Evolutionary conservation across 2,113 vertebrate genomes (phyloP).

Genomic region (Ia io): DNA sequence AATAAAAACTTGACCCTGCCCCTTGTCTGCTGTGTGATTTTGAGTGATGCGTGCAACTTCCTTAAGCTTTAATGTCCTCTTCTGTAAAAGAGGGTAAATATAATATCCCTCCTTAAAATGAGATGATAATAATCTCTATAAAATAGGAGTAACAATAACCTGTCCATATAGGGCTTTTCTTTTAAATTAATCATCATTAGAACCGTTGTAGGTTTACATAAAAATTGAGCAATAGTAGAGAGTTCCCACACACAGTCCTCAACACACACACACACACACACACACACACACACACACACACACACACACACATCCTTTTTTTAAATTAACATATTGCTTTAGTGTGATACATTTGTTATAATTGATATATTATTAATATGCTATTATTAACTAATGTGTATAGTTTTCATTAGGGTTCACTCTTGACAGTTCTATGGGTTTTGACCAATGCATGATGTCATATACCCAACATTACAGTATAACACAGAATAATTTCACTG

Average conservation of each 20-base stretch:
- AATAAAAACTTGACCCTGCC: background rate
- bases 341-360: background rate
- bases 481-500: background rate
- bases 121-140: background rate
- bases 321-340: background rate
- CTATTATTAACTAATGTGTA: background rate
- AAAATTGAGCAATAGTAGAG: background rate
- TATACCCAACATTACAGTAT: background rate
- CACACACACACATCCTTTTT: too few relatives aligned
- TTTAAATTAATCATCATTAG: background rate
- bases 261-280: background rate
- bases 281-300: background rate
- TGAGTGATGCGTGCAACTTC: background rate
- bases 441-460: background rate
- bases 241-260: background rate
- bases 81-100: background rate
- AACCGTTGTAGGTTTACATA: background rate
- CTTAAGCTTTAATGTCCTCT: background rate
- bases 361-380: background rate
- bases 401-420: background rate
- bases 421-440: background rate
- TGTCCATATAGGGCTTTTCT: background rate
- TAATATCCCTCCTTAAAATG: background rate
- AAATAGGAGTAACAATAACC: background rate
- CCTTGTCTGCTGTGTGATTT: slow-evolving; percentile 14